Evolutionary conservation across 2,888 invertebrate species (phyloP), one percentile per base, ranked within the genome.

Genomic region (Ennomos quercinarius): DNA sequence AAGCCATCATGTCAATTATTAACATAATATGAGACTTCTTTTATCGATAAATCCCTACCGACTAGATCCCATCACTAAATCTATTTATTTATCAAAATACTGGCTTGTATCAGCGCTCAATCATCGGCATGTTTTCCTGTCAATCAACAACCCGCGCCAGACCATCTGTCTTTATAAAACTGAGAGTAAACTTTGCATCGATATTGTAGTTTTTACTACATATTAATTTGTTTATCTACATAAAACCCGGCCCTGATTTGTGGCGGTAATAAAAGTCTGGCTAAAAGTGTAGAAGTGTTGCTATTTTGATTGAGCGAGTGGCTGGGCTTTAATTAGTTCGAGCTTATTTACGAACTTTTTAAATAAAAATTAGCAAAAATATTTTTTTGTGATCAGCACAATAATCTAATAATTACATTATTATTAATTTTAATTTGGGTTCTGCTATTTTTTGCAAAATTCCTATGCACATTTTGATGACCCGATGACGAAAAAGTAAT

Each of bases 161-260:
- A 84, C 80, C 86, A 91, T 91, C 81, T 79, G 85, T 91, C 91
- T 91, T 86, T 89, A 90, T 90, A 88, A 91, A 90, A 81, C 77
- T 62, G 63, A 74, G 76, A 73, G 84, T 89, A 89, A 90, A 89
- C 87, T 80, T 67, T 61, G 67, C 76, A 76, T 77, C 79, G 80
- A 84, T 87, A 88, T 86, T 85, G 83, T 83, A 81, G 71, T 82
- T 86, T 89, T 88, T 83, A 89, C 84, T 77, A 77, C 79, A 75
- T 83, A 85, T 85, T 87, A 86, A 87, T 85, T 75, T 87, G 89
- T 89, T 89, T 84, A 83, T 73, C 71, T 78, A 78, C 76, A 82
- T 83, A 78, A 82, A 81, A 79, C 73, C 72, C 68, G 67, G 70
- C 47, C n/a, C 63, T 65, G 62, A 87, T 88, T 89, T 89, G 90